These are phyloP conservation scores for Protonemura montana DNA, from an alignment of 2,888 invertebrate species.

Conservation along the genomic window DNA sequence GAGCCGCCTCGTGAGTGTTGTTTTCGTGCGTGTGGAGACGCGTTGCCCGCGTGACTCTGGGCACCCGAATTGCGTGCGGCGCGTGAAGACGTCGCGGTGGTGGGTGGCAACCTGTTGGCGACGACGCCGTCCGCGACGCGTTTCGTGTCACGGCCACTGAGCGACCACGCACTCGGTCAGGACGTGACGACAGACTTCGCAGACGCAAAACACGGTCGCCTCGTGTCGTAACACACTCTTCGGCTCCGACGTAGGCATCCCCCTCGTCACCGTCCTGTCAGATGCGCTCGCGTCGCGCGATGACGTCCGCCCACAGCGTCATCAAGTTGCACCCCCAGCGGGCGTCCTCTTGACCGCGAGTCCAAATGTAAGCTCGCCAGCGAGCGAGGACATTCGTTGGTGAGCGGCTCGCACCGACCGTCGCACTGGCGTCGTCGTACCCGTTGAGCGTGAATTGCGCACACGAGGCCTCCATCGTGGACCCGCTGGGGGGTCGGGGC, in stretches of 20 bases:
- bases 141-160: too few relatives aligned
- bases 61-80: neutral
- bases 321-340: neutral
- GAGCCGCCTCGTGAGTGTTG: neutral
- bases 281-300: neutral
- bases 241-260: neutral
- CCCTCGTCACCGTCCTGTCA: neutral
- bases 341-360: neutral
- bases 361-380: neutral
- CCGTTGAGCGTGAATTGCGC: conserved; percentile 31
- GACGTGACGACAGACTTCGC: too few relatives aligned
- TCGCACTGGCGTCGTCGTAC: conserved; percentile 32
- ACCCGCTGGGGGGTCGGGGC: conserved; percentile 42
- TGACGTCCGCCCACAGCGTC: neutral
- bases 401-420: conserved; percentile 41
- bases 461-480: conserved; percentile 37
- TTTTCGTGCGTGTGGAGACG: neutral
- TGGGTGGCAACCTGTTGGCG: conserved; percentile 7
- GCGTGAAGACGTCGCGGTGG: neutral
- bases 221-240: too few relatives aligned
- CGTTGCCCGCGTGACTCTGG: neutral
- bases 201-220: too few relatives aligned
- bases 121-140: neutral
- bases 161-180: too few relatives aligned
- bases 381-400: neutral